phyloP scores from a whole-genome alignment of 2,113 vertebrate species.

The Aegithalos caudatus region DNA sequence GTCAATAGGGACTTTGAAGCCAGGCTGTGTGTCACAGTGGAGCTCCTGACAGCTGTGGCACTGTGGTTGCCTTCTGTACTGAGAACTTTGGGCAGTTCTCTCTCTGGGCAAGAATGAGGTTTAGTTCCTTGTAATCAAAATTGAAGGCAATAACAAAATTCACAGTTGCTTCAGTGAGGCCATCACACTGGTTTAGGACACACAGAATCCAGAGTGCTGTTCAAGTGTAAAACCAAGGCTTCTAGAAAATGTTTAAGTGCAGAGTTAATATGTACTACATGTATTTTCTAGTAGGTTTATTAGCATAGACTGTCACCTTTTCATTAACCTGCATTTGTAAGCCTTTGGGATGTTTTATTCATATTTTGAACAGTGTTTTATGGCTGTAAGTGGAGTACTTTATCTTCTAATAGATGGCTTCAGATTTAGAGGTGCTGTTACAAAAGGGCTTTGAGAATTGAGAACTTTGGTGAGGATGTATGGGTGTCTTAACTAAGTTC shows the following conservation, averaged over 20 bases:
- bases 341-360: neutral
- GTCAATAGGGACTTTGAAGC: accelerated
- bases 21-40: neutral
- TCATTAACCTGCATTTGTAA: neutral
- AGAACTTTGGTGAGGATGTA: neutral
- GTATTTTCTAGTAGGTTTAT: neutral
- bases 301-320: neutral
- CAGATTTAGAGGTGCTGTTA: neutral
- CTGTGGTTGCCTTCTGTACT: neutral
- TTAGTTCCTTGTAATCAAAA: neutral
- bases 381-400: neutral
- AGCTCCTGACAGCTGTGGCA: neutral
- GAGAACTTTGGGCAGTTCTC: neutral
- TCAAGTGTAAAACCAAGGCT: neutral
- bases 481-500: neutral
- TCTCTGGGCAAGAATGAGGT: neutral
- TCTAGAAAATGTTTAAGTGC: neutral
- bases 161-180: neutral
- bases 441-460: neutral
- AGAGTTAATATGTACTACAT: accelerated
- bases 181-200: accelerated
- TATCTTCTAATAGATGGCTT: neutral
- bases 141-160: neutral
- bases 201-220: neutral
- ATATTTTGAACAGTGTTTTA: neutral